Base-by-base conservation (phyloP, 2,797 vertebrate species). In the Knipowitschia caucasica region DNA sequence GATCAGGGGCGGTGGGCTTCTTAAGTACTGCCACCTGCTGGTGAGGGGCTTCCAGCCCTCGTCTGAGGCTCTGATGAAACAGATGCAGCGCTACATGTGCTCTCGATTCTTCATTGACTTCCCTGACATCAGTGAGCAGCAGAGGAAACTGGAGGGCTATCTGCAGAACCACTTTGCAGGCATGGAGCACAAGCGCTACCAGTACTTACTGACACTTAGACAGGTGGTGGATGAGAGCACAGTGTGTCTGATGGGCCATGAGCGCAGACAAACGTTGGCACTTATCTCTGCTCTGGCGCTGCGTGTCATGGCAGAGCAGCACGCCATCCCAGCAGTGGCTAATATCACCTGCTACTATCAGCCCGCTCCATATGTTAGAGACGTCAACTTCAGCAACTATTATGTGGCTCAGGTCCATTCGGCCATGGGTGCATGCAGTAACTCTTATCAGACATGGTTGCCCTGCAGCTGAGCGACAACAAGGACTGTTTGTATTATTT, bases 71-170 rank as follows among this genome's bases (percentile, higher is more conserved):
- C 92, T 94, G 7, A 94, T 94, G 84, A 92, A 95, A 33, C 91
- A 89, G 0, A 89, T 98, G 47, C 94, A 98, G 82, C 86, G 94
- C 53, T 98, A 98, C 89, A 98, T 98, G 95, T 98, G 95, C 81
- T 98, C 95, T 0, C 92, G 95, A 57, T 98, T 97, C 78, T 98
- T 98, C 89, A 98, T 98, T 63, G 95, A 98, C 84, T 98, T 98
- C 78, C 88, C 95, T 0, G 95, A 96, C 88, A 92, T 96, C 21
- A 71, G 62, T 0, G 94, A 96, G 72, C 95, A 98, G 88, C 91
- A 90, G 71, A 77, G 94, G 64, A 95, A 94, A 58, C 89, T 98
- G 51, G 93, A 94, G 82, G 86, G 91, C 2, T 98, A 98, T 73
- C 92, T 98, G 59, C 94, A 96, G 86, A 95, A 94, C 79, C 95